These are phyloP conservation scores for Burhinus oedicnemus DNA, from an alignment of 2,113 vertebrate genomes.

Conservation along the genomic window DNA sequence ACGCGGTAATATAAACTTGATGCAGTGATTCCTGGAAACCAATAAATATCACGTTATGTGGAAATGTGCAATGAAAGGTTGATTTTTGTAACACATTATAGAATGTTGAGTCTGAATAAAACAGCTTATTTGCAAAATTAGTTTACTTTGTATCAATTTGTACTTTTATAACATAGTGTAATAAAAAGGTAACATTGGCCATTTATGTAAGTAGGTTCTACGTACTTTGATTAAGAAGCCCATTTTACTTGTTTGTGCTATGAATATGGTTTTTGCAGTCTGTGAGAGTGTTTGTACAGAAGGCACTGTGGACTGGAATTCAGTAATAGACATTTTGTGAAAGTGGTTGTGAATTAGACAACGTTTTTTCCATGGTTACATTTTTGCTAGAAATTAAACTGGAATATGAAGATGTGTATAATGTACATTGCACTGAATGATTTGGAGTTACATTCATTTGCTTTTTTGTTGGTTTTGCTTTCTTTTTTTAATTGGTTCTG, in stretches of 20 bases:
- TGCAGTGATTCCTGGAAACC: slow-evolving; percentile 20
- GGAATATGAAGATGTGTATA: slow-evolving; percentile 37
- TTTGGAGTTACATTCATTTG: slow-evolving; percentile 9
- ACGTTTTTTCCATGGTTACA: not conserved
- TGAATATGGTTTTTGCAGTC: not conserved
- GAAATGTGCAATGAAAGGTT: slow-evolving; percentile 67
- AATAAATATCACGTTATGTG: slow-evolving; percentile 40
- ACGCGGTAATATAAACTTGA: not conserved
- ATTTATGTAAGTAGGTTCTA: slow-evolving; percentile 9
- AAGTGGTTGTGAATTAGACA: not conserved
- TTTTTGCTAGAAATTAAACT: slow-evolving; percentile 38
- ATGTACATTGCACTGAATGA: slow-evolving; percentile 35
- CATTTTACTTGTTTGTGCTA: slow-evolving; percentile 24
- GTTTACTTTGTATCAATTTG: slow-evolving; percentile 43
- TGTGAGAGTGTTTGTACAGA: not conserved
- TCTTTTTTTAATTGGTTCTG: slow-evolving; percentile 29
- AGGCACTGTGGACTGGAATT: not conserved
- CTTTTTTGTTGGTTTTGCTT: slow-evolving; percentile 16
- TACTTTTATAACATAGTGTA: slow-evolving; percentile 34
- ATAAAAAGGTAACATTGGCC: slow-evolving; percentile 18
- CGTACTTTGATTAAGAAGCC: slow-evolving; percentile 23
- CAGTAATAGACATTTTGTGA: not conserved
- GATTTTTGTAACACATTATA: slow-evolving; percentile 52
- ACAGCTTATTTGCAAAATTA: slow-evolving; percentile 37
- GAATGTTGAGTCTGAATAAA: slow-evolving; percentile 13